Base-by-base conservation (phyloP, 2,888 invertebrate genomes). In the Lycocerus yunnanus region DNA sequence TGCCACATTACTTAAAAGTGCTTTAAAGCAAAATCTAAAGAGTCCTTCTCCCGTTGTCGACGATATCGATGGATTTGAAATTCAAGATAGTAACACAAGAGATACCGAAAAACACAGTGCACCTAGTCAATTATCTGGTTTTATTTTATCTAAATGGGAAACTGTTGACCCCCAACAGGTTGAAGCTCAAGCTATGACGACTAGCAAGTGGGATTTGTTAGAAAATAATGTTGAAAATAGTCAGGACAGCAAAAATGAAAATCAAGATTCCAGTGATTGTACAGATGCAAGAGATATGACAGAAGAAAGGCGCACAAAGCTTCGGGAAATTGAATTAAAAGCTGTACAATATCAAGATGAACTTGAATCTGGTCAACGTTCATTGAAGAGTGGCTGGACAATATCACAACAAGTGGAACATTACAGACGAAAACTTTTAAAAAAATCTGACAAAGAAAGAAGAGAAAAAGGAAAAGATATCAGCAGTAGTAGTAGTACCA, bases 81-180 rank as follows among this genome's bases (percentile, higher is more conserved):
- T 76, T 10, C 76, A 60, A 67, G 77, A 78, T 10, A 66, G 65
- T 2, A 79, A 77, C 21, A 76, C 68, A 5, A 75, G 75, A 20
- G 79, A 81, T 59, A 73, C 78, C 3, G 85, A 84, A n/a, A 86
- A 81, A 66, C 85, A 86, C 72, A 84, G 75, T 66, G 80, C 72
- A 69, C 83, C 82, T 78, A 83, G 86, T 21, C 82, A 69, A 88
- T 90, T 91, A 74, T 92, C 92, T 1, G 92, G 92, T 13, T 96
- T 98, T 88, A 93, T 97, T 73, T 95, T 95, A 9, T 97, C 97
- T 1, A 95, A 97, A 86, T 99, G 98, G 98, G 98, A 99, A 90
- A 95, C 94, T 63, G 95, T 99, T 18, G 97, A 98, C 88, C 96
- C 97, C 18, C 93, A 94, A 82, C 92, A 94, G 85, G 89, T 91